Percentiles rank a stretch among this genome's conserved stretches.
phyloP scores from a whole-genome alignment of 2,888 invertebrate genomes.

The Chromoteleia sp. region DNA sequence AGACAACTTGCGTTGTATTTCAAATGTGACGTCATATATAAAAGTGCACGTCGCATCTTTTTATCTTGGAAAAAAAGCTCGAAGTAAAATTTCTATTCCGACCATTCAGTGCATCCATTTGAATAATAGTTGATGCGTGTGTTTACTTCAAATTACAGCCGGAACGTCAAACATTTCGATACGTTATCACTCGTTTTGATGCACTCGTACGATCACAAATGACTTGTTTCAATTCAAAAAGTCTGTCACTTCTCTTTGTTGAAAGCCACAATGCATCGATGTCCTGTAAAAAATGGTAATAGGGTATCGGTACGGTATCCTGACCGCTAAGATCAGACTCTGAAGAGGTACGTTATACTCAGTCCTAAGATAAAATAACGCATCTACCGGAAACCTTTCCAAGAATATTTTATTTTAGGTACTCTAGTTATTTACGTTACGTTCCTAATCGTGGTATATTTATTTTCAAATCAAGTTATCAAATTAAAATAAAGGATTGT shows the following conservation, averaged over 20 bases:
- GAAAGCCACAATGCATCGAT: background rate
- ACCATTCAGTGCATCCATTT: background rate
- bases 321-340: too few relatives aligned
- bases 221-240: slow-evolving; percentile 2
- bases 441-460: too few relatives aligned
- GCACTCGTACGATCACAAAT: background rate
- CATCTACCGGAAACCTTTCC: too few relatives aligned
- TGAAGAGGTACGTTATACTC: too few relatives aligned
- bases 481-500: too few relatives aligned
- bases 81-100: background rate
- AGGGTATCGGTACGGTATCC: too few relatives aligned
- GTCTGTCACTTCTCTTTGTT: background rate
- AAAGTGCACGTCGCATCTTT: background rate
- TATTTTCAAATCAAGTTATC: too few relatives aligned
- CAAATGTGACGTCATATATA: slow-evolving; percentile 1
- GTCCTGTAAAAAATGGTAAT: too few relatives aligned
- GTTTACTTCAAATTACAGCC: background rate
- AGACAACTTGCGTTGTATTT: background rate
- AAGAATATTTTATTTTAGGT: too few relatives aligned
- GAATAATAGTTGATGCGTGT: background rate
- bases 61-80: background rate
- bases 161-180: slow-evolving; percentile 4
- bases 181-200: background rate
- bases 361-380: too few relatives aligned
- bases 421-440: too few relatives aligned